Evolutionary conservation across 2,113 vertebrate species (phyloP).

Genomic region (Otis tarda): DNA sequence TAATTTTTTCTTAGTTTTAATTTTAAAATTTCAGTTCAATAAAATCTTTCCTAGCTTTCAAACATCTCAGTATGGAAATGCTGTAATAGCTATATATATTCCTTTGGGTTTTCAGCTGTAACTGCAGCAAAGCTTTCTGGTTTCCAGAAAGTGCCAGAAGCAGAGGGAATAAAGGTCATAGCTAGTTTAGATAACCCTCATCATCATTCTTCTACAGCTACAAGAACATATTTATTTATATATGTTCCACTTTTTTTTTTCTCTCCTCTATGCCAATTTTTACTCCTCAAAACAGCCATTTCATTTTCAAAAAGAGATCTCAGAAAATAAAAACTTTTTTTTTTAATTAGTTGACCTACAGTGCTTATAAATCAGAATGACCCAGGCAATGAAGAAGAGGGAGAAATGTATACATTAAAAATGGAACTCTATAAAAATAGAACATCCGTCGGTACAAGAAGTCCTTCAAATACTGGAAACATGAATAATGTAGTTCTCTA

Average conservation of each 20-base stretch:
- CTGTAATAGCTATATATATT: not conserved
- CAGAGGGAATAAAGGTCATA: not conserved
- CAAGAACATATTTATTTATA: not conserved
- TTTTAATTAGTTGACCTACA: not conserved
- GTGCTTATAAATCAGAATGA: not conserved
- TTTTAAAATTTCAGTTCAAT: not conserved
- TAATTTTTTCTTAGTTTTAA: not conserved
- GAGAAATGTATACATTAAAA: not conserved
- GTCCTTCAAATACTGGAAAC: not conserved
- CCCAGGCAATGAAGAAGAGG: not conserved
- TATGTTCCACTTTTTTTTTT: not conserved
- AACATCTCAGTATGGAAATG: not conserved
- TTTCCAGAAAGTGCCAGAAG: conserved; percentile 4
- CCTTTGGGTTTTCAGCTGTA: conserved; percentile 20
- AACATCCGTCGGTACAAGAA: not conserved
- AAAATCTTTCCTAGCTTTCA: not conserved
- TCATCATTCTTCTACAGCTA: not conserved
- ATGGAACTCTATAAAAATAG: not conserved
- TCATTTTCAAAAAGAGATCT: conserved; percentile 31
- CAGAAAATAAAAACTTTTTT: not conserved
- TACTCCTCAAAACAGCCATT: not conserved
- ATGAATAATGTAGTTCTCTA: not conserved
- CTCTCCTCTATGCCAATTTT: not conserved
- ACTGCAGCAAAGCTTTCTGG: not conserved
- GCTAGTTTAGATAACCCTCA: not conserved